Base-by-base conservation (phyloP, 1,140 invertebrate genomes). In the Drosophila prosaltans region DNA sequence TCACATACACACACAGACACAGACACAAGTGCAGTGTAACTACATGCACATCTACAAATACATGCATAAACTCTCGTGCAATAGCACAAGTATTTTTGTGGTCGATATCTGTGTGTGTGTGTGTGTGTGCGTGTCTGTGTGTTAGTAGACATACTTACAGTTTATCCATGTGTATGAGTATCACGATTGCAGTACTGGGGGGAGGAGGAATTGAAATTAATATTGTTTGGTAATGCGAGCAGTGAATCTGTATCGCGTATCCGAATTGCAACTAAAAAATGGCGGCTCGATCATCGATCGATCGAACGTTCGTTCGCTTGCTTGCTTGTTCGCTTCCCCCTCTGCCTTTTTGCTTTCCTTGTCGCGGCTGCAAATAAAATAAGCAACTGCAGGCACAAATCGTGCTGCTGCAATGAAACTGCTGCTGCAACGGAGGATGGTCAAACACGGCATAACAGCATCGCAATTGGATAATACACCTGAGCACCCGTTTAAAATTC, bases 401-500 rank as follows among this genome's bases (percentile, higher is more conserved):
- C 84, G 84, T 88, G 84, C 85, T 80, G 80, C 57, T 73, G 83
- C 84, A 89, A 88, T 89, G 84, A 89, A 88, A 77, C 82, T 69
- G 81, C 71, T 72, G 79, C 71, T 72, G 79, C 84, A 88, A 78
- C 78, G 83, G 84, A 83, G 80, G 83, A 82, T 70, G 84, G 80
- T 69, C 77, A 59, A 72, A 54, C 65, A 72, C 71, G 59, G 78
- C 51, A 69, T 68, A 72, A 68, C 85, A 75, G 74, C 74, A 78
- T 72, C 78, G 78, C 84, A 89, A 81, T 89, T 89, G 84, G 81
- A 90, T 89, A 90, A 89, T 89, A 75, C 84, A 89, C 84, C 84
- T 89, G 84, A 89, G 88, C 84, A 80, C 59, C 84, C 74, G 84
- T 80, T 89, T 90, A 77, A 68, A 74, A 62, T 72, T 59, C 72